Evolutionary conservation across 2,888 invertebrate species (phyloP), one percentile per base, ranked within the genome.

Genomic region (Cantharis flavilabris): DNA sequence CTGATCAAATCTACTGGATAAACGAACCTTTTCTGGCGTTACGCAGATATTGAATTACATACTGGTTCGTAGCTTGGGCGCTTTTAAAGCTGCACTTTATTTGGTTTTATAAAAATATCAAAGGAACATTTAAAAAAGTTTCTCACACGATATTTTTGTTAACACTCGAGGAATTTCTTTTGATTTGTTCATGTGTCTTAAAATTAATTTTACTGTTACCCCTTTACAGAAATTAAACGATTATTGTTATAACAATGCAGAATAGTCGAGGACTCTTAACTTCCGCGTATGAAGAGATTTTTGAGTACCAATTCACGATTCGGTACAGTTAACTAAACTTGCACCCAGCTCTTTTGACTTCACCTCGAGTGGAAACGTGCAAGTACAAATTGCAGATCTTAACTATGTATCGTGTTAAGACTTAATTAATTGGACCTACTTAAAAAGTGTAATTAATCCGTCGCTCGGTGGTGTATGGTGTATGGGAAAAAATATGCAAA

Each of bases 1-100:
- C 87, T 87, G 87, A 87, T 87, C 87, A 87, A 87, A 87, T 87
- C 87, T 86, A 87, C 85, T 85, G 87, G 85, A 86, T 87, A 86
- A 87, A 86, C 84, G 86, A 83, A 62, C 65, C 26, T 70, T 77
- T 67, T 73, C 78, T 70, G 49, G 75, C 69, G 78, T 71, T 73
- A 70, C 73, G 65, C 65, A 67, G 23, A 71, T 75, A 78, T 78
- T 65, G 28, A 73, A 71, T 78, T 78, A 64, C 78, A 72, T 33
- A 62, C 73, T 49, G 49, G 71, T 76, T 76, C 18, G 67, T 28
- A 23, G 10, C 20, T 64, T 64, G 65, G 18, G 13, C 13, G 65
- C 23, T 23, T 67, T 67, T 69, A 30, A 69, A 69, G 69, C 69
- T 69, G 28, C 30, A 28, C 11, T 49, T 33, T 49, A 49, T 49